Conservation (phyloP, 2,888 invertebrate species). For the Aphodius granarius region DNA sequence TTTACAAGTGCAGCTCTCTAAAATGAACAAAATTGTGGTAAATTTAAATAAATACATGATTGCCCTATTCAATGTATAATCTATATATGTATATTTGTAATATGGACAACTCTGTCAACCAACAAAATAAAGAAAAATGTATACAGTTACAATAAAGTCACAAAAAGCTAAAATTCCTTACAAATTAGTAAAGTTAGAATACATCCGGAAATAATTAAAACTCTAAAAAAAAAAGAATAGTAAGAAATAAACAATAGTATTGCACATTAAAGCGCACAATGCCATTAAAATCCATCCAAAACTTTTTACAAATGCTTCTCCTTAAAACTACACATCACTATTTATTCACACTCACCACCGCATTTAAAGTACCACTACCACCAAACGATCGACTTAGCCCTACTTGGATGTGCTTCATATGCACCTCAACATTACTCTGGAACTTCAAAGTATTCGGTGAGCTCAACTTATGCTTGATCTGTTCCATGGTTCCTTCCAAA, state of each 20-base stretch:
- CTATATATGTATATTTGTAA: background rate
- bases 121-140: background rate
- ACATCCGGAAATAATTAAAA: background rate
- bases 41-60: background rate
- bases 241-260: slow-evolving; percentile 9
- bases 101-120: background rate
- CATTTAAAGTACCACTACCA: slow-evolving; percentile 18
- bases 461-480: slow-evolving; percentile 79
- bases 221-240: slow-evolving; percentile 6
- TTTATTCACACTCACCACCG: slow-evolving; percentile 22
- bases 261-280: slow-evolving; percentile 5
- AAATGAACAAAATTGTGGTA: background rate
- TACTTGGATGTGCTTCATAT: slow-evolving; percentile 86
- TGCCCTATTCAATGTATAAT: background rate
- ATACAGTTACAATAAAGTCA: background rate
- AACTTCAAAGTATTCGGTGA: slow-evolving; percentile 76
- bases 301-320: background rate
- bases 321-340: slow-evolving; percentile 16
- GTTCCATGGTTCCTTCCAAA: slow-evolving; percentile 87
- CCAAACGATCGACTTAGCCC: slow-evolving; percentile 56
- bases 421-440: slow-evolving; percentile 88
- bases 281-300: background rate
- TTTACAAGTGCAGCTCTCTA: background rate
- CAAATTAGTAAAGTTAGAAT: background rate
- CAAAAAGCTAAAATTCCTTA: background rate